Base-by-base conservation (phyloP, 2,888 invertebrate genomes). In the Drosophila trichaetosa region DNA sequence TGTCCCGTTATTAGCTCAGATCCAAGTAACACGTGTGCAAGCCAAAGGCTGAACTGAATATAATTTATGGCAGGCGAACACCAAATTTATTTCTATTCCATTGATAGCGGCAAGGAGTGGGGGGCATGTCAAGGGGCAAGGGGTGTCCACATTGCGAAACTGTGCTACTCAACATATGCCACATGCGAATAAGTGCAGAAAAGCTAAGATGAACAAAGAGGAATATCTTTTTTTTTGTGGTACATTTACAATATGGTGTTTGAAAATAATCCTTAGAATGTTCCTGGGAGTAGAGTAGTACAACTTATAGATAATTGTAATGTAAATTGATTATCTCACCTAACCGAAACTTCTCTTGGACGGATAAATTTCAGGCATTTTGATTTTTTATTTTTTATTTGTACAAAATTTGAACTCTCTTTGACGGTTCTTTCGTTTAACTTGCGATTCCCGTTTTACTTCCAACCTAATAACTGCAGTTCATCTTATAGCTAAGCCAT, bases 1-100 rank as follows among this genome's bases (percentile, higher is more conserved):
- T 87, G 89, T 84, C 73, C 87, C 76, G 82, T 84, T 84, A 84
- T 84, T 89, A 84, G 84, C 74, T 87, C 76, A 69, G 63, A 71
- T 76, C 72, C 18, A 62, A 70, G 88, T 84, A 84, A 87, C 84
- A 84, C 89, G 87, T 84, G 89, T 84, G 87, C 63, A 65, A 66
- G 76, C 69, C 85, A 79, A 82, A 78, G 69, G 60, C 84, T 69
- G 71, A 79, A 69, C 85, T 84, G 89, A 69, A 79, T 68, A 87
- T 86, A 86, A 86, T 86, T 89, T 86, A 86, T 89, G 76, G 70
- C 80, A 63, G 51, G 53, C 72, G 63, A 85, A 56, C 72, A 56
- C 76, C 66, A 78, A 85, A 85, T 85, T 87, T 85, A 85, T 85
- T 76, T 78, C 74, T 56, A 33, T 77, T 72, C 74, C 73, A 82